phyloP scores from a whole-genome alignment of 2,113 vertebrate genomes.

The Epinephelus cyanopodus region DNA sequence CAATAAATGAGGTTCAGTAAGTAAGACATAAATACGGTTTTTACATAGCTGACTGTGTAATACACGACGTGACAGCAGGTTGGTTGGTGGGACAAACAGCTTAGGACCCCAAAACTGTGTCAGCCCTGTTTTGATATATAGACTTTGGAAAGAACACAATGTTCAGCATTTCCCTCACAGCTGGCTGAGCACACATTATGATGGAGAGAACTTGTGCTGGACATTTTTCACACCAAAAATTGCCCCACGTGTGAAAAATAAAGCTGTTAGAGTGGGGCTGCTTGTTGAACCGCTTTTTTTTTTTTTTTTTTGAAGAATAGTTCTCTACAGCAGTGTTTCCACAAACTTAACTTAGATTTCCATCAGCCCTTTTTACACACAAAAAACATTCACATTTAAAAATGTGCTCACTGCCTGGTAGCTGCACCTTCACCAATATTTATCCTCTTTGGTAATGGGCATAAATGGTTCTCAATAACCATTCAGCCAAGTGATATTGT shows the following conservation, averaged over 20 bases:
- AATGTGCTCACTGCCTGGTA: background rate
- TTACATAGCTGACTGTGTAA: background rate
- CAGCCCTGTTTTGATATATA: slow-evolving; percentile 10
- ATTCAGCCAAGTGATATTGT: background rate
- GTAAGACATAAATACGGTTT: background rate
- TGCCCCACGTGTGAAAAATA: slow-evolving; percentile 15
- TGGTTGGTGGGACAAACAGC: background rate
- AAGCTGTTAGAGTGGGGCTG: slow-evolving; percentile 7
- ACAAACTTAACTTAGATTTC: slow-evolving; percentile 3
- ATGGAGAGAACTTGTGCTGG: slow-evolving; percentile 14
- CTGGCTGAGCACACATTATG: slow-evolving; percentile 10
- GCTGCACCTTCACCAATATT: background rate
- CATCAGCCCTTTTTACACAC: background rate
- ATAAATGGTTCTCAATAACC: background rate
- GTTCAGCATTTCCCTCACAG: slow-evolving; percentile 34
- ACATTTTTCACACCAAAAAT: slow-evolving; percentile 10
- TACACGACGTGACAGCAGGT: background rate
- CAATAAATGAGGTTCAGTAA: background rate
- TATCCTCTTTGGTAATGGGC: background rate
- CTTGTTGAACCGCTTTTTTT: background rate
- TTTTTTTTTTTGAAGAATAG: background rate
- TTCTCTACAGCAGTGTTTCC: background rate
- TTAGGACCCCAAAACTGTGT: background rate
- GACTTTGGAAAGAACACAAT: slow-evolving; percentile 5
- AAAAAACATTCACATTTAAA: background rate